phyloP scores from a whole-genome alignment of 2,113 vertebrate genomes.

The Gymnogyps californianus region DNA sequence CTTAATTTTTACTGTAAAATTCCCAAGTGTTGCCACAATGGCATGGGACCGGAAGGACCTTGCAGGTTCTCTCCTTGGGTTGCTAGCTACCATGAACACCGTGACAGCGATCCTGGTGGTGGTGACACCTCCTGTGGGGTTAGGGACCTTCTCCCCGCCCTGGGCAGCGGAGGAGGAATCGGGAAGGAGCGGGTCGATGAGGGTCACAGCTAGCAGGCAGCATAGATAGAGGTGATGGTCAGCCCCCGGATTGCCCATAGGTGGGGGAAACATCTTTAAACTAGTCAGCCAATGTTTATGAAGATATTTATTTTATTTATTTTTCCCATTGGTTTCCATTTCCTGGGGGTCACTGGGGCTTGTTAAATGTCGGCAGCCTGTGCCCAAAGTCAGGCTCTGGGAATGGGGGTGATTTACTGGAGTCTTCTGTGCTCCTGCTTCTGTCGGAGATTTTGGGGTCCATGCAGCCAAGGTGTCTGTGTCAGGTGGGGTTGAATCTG shows the following conservation, averaged over 20 bases:
- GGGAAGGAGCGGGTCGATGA: background rate
- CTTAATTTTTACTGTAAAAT: background rate
- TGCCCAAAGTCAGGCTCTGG: background rate
- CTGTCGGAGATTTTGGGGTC: background rate
- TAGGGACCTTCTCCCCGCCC: background rate
- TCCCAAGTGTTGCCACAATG: background rate
- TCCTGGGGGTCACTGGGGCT: background rate
- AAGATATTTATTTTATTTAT: background rate
- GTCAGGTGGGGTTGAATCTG: background rate
- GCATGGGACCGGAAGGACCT: fast-evolving
- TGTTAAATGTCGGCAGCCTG: fast-evolving
- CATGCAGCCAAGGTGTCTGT: background rate
- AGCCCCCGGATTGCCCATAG: fast-evolving
- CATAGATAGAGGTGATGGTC: fast-evolving
- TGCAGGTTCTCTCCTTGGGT: background rate
- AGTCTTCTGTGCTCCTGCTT: background rate
- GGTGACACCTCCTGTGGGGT: background rate
- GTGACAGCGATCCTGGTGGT: fast-evolving
- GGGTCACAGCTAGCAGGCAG: background rate
- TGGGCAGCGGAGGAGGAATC: fast-evolving
- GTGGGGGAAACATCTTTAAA: background rate
- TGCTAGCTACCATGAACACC: fast-evolving
- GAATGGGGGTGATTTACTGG: background rate
- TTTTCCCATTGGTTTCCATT: background rate
- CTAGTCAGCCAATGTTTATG: background rate